Conservation (phyloP, 2,113 vertebrate species). For the Dipodomys ordii region DNA sequence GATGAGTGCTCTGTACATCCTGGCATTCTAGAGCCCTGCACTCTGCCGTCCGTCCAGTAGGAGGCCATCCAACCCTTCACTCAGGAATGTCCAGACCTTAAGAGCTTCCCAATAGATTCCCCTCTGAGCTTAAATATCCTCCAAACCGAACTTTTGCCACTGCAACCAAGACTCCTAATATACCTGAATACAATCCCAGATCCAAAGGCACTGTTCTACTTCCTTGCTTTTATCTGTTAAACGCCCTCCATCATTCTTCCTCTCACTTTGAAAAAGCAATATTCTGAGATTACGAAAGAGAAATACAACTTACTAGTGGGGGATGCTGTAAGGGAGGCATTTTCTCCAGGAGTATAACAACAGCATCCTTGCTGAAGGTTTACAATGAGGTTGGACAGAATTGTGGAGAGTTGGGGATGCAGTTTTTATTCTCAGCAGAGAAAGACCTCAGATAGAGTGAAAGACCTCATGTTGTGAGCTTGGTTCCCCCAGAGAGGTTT, state of each 20-base stretch:
- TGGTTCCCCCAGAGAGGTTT: conserved; percentile 2
- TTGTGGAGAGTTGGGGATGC: not conserved
- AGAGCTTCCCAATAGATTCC: not conserved
- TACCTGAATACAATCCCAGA: not conserved
- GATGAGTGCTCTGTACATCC: not conserved
- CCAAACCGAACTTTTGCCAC: not conserved
- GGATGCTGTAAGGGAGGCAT: not conserved
- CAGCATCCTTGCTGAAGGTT: rapidly evolving
- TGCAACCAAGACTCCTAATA: not conserved
- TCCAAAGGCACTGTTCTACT: rapidly evolving
- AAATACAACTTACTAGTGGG: not conserved
- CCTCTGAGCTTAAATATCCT: not conserved
- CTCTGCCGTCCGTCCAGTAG: too few relatives aligned
- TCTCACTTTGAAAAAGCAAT: not conserved
- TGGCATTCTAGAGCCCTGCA: too few relatives aligned
- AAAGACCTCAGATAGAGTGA: not conserved
- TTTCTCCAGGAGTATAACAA: not conserved
- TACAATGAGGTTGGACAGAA: not conserved
- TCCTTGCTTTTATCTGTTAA: not conserved
- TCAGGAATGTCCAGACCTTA: rapidly evolving
- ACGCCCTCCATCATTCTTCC: rapidly evolving
- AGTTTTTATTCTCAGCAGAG: not conserved
- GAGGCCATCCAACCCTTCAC: not conserved
- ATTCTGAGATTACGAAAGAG: not conserved
- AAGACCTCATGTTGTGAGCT: not conserved